Conservation (phyloP, 2,797 vertebrate genomes). For the Galagoides demidoff region DNA sequence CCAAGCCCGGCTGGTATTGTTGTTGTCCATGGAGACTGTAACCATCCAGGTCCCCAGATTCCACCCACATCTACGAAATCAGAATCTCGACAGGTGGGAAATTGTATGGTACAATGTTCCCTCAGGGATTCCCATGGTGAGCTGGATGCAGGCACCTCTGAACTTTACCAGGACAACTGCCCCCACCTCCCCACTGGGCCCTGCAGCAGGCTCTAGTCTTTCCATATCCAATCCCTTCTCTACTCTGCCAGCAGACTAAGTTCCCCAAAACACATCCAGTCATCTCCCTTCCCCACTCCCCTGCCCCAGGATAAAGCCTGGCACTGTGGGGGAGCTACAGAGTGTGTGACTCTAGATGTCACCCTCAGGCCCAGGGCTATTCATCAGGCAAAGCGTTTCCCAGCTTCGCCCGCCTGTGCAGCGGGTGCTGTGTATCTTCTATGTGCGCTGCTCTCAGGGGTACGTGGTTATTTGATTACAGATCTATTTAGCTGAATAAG, state of each 20-base stretch:
- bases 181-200: not conserved
- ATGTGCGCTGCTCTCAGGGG: not conserved
- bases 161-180: not conserved
- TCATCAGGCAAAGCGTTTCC: not conserved
- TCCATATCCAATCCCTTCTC: not conserved
- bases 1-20: not conserved
- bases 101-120: not conserved
- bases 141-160: not conserved
- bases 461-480: not conserved
- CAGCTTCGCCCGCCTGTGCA: not conserved
- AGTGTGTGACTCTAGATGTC: not conserved
- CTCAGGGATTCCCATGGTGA: fast-evolving
- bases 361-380: not conserved
- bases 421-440: not conserved
- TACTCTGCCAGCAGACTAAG: not conserved
- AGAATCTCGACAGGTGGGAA: not conserved
- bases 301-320: not conserved
- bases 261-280: not conserved
- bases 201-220: not conserved
- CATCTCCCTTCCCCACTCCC: not conserved
- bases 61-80: not conserved
- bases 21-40: not conserved
- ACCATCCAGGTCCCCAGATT: no score
- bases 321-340: not conserved
- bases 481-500: not conserved